These are phyloP conservation scores for Lysandra bellargus DNA, from an alignment of 2,888 invertebrate genomes.

Conservation along the genomic window DNA sequence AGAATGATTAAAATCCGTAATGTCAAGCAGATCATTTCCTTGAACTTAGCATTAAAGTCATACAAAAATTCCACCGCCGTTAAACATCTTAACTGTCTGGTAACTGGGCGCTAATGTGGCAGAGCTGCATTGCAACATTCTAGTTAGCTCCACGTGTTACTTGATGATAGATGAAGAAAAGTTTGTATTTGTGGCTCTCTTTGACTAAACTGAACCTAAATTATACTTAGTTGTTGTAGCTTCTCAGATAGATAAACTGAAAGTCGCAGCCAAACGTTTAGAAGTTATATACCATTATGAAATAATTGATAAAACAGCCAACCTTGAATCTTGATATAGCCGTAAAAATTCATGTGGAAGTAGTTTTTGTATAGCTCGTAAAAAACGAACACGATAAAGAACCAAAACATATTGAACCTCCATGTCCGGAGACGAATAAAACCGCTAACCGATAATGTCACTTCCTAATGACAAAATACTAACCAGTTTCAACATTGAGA, in stretches of 20 bases:
- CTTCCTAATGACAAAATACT: conserved; percentile 47
- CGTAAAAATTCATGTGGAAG: neutral
- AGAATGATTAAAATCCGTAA: neutral
- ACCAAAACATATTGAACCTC: conserved; percentile 1
- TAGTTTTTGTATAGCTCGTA: conserved; percentile 3
- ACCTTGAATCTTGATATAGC: too few relatives aligned
- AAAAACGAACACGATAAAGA: neutral
- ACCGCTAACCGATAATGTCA: conserved; percentile 13
- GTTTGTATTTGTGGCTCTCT: neutral
- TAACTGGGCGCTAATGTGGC: neutral
- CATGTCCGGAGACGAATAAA: neutral
- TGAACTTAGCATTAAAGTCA: conserved; percentile 14
- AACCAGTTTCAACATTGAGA: conserved; percentile 72
- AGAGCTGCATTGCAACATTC: conserved; percentile 6
- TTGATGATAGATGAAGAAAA: neutral
- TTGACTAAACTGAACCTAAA: neutral
- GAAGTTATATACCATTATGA: neutral
- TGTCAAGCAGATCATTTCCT: neutral
- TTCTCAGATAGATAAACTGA: neutral
- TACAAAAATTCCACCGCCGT: neutral
- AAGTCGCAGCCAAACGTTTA: neutral
- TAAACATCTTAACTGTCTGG: neutral
- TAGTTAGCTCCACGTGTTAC: neutral
- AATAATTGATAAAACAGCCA: too few relatives aligned
- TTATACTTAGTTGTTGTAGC: neutral